Evolutionary conservation across 2,888 invertebrate genomes (phyloP).

Genomic region (Dendrolimus houi): DNA sequence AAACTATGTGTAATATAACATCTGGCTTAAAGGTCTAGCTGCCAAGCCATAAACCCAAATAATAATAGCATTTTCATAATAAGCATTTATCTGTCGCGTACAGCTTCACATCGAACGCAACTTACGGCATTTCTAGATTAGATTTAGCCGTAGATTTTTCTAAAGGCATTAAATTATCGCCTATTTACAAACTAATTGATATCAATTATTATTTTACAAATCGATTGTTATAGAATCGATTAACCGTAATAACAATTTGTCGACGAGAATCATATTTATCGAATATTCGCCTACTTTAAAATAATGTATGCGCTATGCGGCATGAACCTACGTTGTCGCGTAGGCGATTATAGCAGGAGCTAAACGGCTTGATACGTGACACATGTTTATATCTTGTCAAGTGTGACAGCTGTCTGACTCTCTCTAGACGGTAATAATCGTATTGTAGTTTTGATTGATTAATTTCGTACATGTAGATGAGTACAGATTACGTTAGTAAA

Average conservation of each 20-base stretch:
- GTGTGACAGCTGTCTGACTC: constrained; percentile 13
- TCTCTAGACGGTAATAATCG: constrained; percentile 8
- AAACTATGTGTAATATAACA: too few relatives aligned
- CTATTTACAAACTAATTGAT: too few relatives aligned
- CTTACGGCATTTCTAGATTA: too few relatives aligned
- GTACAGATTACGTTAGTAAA: too few relatives aligned
- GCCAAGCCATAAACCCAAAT: too few relatives aligned
- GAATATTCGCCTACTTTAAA: constrained; percentile 60
- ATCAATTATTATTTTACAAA: neutral
- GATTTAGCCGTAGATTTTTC: too few relatives aligned
- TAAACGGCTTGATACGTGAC: constrained; percentile 44
- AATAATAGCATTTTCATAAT: too few relatives aligned
- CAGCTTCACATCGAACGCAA: too few relatives aligned
- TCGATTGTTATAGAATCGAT: constrained; percentile 45
- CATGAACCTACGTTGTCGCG: constrained; percentile 54
- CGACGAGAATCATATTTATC: constrained; percentile 57
- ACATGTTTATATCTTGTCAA: constrained; percentile 17
- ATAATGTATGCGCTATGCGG: constrained; percentile 56
- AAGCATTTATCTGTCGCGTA: too few relatives aligned
- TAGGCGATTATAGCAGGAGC: constrained; percentile 44
- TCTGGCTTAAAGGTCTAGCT: too few relatives aligned
- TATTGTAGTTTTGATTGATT: constrained; percentile 6
- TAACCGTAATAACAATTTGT: constrained; percentile 71
- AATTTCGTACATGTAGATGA: neutral
- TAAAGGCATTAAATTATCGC: too few relatives aligned